A percentile compares a stretch with the other conserved stretches of the same genome.
Evolutionary conservation across 2,888 invertebrate genomes (phyloP).

Genomic region (Agrotis exclamationis): DNA sequence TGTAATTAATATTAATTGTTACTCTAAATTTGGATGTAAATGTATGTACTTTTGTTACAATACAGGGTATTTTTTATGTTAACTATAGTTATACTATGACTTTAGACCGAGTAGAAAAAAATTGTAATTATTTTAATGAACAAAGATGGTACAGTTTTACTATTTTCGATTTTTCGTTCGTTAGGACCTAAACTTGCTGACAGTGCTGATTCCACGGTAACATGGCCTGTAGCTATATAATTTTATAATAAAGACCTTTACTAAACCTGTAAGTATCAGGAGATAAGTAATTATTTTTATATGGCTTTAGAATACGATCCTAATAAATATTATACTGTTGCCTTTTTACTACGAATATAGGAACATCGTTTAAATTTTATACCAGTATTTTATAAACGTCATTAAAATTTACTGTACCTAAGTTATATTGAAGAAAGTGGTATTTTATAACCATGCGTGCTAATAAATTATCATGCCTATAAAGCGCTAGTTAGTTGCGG

Average conservation of each 20-base stretch:
- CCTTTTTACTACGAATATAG: slow-evolving; percentile 34
- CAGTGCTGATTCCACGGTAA: too few relatives aligned
- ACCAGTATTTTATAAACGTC: slow-evolving; percentile 52
- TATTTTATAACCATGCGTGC: slow-evolving; percentile 52
- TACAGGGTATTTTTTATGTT: too few relatives aligned
- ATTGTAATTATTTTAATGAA: too few relatives aligned
- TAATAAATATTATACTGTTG: slow-evolving; percentile 45
- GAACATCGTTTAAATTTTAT: slow-evolving; percentile 54
- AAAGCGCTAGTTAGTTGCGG: slow-evolving; percentile 59
- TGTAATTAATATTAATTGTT: slow-evolving; percentile 7
- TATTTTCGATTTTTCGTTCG: too few relatives aligned
- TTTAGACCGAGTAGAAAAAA: too few relatives aligned
- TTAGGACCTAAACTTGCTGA: rapidly evolving
- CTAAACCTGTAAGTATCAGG: slow-evolving; percentile 1
- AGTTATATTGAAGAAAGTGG: slow-evolving; percentile 52
- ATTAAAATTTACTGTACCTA: slow-evolving; percentile 55
- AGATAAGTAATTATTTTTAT: slow-evolving; percentile 34
- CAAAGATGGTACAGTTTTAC: too few relatives aligned
- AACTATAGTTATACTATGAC: too few relatives aligned
- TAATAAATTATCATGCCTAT: slow-evolving; percentile 53
- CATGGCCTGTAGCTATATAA: too few relatives aligned
- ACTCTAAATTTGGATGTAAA: neutral
- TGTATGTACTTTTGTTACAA: neutral
- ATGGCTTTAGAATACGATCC: slow-evolving; percentile 22
- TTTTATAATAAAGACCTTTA: slow-evolving; percentile 4